Evolutionary conservation across 2,113 vertebrate species (phyloP).

Genomic region (Oenanthe melanoleuca): DNA sequence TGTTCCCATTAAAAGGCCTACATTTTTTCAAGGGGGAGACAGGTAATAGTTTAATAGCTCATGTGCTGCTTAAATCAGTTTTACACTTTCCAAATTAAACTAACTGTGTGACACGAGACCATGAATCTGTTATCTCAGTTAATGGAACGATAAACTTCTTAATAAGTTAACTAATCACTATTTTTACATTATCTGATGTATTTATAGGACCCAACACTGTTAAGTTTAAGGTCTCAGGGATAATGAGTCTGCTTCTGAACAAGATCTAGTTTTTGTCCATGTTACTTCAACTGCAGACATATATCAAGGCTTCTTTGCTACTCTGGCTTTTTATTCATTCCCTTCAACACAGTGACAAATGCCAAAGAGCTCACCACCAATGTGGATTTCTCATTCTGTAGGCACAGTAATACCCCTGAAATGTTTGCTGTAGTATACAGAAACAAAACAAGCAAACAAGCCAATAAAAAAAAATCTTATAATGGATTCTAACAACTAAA

Average conservation of each 20-base stretch:
- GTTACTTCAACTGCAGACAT: background rate
- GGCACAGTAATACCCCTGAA: background rate
- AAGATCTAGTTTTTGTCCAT: background rate
- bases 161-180: background rate
- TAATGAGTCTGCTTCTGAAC: background rate
- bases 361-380: background rate
- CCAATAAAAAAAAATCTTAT: background rate
- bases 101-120: background rate
- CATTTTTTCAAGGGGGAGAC: background rate
- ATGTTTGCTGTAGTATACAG: background rate
- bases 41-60: background rate
- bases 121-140: background rate
- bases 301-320: background rate
- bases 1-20: background rate
- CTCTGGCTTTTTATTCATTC: background rate
- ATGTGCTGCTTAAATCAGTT: background rate
- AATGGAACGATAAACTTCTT: background rate
- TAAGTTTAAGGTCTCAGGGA: background rate
- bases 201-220: background rate
- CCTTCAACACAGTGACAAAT: background rate
- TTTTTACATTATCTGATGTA: background rate
- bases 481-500: background rate
- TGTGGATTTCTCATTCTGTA: background rate
- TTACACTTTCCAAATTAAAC: background rate
- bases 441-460: background rate